phyloP scores from a whole-genome alignment of 2,888 invertebrate species.

The Nemotelus pantherinus region DNA sequence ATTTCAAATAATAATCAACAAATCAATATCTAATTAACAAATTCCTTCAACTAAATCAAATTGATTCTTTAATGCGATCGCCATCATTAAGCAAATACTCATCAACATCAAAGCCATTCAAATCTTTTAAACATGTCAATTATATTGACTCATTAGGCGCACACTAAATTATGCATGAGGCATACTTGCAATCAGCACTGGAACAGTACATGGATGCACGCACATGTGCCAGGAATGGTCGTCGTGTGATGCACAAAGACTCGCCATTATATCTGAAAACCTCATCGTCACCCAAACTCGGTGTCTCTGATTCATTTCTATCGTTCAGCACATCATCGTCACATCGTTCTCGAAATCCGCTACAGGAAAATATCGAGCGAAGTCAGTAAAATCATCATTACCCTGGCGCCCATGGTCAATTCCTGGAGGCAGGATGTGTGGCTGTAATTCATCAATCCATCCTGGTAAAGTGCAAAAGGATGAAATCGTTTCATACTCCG shows the following conservation, averaged over 20 bases:
- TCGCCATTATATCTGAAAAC: conserved; percentile 16
- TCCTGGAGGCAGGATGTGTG: not conserved
- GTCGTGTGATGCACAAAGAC: conserved; percentile 1
- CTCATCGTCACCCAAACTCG: conserved; percentile 6
- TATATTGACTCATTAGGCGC: conserved; percentile 46
- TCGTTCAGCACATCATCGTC: conserved; percentile 10
- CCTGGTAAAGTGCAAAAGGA: conserved; percentile 20
- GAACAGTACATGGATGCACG: conserved; percentile 3
- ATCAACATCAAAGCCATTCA: conserved; percentile 44
- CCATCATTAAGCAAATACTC: conserved; percentile 41
- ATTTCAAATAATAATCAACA: no score
- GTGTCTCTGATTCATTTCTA: conserved; percentile 6
- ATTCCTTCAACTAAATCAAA: not conserved
- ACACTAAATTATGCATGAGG: conserved; percentile 43
- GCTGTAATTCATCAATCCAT: conserved; percentile 28
- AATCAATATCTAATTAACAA: no score
- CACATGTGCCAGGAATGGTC: not conserved
- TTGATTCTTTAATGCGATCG: conserved; percentile 37
- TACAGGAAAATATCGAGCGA: not conserved
- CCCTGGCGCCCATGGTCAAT: not conserved
- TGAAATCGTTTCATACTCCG: not conserved
- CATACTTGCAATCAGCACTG: conserved; percentile 21
- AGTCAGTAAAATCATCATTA: conserved; percentile 3
- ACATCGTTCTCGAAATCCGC: not conserved
- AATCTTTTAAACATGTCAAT: conserved; percentile 47